These are phyloP conservation scores for Cenopis cana DNA, from an alignment of 2,888 invertebrate species.

Conservation along the genomic window DNA sequence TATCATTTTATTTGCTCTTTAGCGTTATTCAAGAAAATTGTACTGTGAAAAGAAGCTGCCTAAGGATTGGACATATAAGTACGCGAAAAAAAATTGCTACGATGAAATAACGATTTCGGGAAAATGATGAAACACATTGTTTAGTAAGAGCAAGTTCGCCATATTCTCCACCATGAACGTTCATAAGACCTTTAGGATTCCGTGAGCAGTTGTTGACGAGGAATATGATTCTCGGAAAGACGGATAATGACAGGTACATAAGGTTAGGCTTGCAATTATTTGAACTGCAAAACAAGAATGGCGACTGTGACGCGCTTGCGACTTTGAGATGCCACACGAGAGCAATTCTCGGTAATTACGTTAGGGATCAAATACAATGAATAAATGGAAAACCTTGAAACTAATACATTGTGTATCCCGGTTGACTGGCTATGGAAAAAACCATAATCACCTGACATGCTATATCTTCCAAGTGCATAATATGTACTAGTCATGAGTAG, in stretches of 20 bases:
- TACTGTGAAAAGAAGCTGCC: too few species aligned
- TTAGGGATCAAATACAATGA: background rate
- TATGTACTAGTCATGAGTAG: too few species aligned
- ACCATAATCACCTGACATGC: background rate
- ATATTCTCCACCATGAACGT: too few species aligned
- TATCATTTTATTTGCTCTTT: too few species aligned
- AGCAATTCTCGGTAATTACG: background rate
- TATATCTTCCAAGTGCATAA: background rate
- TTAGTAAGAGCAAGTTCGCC: background rate
- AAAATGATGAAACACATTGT: too few species aligned
- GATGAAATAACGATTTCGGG: too few species aligned
- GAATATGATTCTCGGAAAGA: constrained; percentile 20
- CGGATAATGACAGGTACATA: constrained; percentile 22
- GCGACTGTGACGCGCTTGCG: background rate
- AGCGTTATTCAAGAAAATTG: too few species aligned
- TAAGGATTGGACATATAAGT: too few species aligned
- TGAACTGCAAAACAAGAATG: constrained; percentile 28
- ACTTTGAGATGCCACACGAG: constrained; percentile 1
- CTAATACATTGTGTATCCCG: background rate
- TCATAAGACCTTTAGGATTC: constrained; percentile 1
- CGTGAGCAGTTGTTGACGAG: constrained; percentile 31
- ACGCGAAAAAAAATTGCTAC: too few species aligned
- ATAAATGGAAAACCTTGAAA: background rate
- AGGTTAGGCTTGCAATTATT: constrained; percentile 28
- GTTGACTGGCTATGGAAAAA: background rate